Conservation (phyloP, 2,113 vertebrate species). For the Hemichromis elongatus region DNA sequence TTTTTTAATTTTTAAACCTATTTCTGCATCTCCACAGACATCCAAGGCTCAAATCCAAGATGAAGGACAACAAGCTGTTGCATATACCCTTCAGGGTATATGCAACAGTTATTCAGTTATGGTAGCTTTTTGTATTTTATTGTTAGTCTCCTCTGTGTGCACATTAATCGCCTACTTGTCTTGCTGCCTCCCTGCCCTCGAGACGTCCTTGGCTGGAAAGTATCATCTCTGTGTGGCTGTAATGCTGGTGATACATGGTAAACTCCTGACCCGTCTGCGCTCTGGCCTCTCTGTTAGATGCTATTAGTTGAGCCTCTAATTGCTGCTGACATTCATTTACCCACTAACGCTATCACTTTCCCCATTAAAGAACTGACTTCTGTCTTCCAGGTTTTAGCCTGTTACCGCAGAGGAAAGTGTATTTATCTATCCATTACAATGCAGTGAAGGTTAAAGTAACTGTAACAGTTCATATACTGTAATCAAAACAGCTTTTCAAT, state of each 20-base stretch:
- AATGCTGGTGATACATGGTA: slow-evolving; percentile 71
- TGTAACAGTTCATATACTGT: background rate
- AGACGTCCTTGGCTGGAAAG: slow-evolving; percentile 70
- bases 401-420: background rate
- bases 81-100: slow-evolving; percentile 5
- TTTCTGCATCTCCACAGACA: background rate
- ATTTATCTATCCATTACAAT: background rate
- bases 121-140: background rate
- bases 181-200: slow-evolving; percentile 53
- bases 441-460: background rate
- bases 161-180: slow-evolving; percentile 35
- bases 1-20: background rate
- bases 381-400: slow-evolving; percentile 41
- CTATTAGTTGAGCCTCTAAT: slow-evolving; percentile 71
- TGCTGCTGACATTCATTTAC: slow-evolving; percentile 75
- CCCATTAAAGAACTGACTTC: slow-evolving; percentile 47
- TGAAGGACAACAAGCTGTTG: slow-evolving; percentile 17
- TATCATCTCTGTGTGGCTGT: slow-evolving; percentile 51
- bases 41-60: slow-evolving; percentile 1
- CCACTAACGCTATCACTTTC: slow-evolving; percentile 66
- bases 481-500: slow-evolving; percentile 29
- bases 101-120: background rate
- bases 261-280: slow-evolving; percentile 61
- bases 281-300: slow-evolving; percentile 50
- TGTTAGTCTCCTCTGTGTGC: slow-evolving; percentile 9